Percentiles rank a stretch among this genome's conserved stretches.
Conservation (phyloP, 2,888 invertebrate genomes). For the Lithosia quadra region DNA sequence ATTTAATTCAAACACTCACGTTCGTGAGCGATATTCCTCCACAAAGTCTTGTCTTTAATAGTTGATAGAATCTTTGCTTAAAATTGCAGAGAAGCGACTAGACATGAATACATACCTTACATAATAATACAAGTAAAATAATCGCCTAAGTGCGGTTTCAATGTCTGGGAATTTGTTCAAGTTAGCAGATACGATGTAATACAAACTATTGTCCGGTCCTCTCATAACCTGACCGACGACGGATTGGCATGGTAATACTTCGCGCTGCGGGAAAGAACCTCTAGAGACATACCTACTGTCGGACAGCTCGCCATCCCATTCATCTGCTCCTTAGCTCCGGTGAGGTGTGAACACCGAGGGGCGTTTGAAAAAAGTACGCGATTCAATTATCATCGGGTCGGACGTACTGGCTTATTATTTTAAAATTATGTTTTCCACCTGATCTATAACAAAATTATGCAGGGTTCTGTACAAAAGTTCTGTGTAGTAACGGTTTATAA, state of each 20-base stretch:
- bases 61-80: background rate
- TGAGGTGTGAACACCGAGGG: too few relatives aligned
- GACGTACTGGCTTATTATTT: background rate
- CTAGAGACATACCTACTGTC: too few relatives aligned
- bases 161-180: background rate
- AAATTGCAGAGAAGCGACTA: background rate
- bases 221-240: background rate
- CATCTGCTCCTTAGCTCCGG: too few relatives aligned
- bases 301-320: too few relatives aligned
- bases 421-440: too few relatives aligned
- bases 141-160: background rate
- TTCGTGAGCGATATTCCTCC: background rate
- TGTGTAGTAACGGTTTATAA: too few relatives aligned
- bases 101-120: background rate
- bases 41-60: background rate
- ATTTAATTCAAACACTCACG: too few relatives aligned
- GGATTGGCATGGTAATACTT: background rate
- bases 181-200: background rate
- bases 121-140: background rate
- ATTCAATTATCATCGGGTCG: too few relatives aligned
- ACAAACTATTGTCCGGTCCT: background rate
- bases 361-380: too few relatives aligned
- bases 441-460: too few relatives aligned
- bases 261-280: too few relatives aligned
- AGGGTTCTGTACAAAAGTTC: too few relatives aligned